These are phyloP conservation scores for Ramphastos sulfuratus DNA, from an alignment of 2,113 vertebrate genomes.

Conservation along the genomic window DNA sequence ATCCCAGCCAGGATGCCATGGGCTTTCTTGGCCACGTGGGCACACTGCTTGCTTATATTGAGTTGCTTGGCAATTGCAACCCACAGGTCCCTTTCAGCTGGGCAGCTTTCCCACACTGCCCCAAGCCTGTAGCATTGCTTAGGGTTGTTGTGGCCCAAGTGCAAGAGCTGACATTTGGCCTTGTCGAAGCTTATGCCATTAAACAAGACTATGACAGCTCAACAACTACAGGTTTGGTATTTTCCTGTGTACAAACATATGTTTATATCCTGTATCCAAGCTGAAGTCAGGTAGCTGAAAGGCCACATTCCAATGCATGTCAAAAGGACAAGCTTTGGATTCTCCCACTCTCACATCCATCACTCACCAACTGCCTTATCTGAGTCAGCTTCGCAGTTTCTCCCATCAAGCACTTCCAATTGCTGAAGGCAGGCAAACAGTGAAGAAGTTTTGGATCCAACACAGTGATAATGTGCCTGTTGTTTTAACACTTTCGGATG, in stretches of 20 bases:
- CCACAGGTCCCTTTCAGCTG: no score
- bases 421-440: background rate
- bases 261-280: background rate
- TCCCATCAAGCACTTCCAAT: background rate
- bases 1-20: no score
- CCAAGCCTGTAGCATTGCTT: no score
- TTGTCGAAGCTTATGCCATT: background rate
- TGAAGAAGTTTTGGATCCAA: conserved; percentile 12
- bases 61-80: no score
- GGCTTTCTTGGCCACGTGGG: no score
- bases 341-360: background rate
- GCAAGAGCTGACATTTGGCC: no score
- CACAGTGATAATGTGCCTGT: conserved; percentile 49
- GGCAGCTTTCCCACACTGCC: no score
- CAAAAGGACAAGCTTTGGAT: background rate
- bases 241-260: background rate
- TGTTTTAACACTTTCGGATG: conserved; percentile 47
- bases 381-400: background rate
- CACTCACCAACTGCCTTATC: background rate
- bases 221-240: background rate
- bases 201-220: background rate
- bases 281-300: background rate
- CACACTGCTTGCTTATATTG: no score
- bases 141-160: no score
- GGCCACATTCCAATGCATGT: background rate